These are phyloP conservation scores for Hoplostethus atlanticus DNA, from an alignment of 2,797 vertebrate genomes.

Conservation along the genomic window DNA sequence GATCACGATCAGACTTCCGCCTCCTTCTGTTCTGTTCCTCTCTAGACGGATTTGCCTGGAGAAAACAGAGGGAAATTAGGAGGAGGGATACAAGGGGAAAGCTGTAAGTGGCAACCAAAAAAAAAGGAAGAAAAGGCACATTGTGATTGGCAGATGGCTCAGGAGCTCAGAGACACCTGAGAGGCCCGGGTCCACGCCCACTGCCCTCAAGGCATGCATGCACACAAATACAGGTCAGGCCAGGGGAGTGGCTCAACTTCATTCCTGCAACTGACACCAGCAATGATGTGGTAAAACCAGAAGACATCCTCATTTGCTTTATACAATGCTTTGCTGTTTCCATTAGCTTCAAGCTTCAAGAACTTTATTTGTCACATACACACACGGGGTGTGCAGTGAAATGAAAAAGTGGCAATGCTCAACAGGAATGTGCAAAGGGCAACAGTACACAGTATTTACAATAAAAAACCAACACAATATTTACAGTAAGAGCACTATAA, in stretches of 20 bases:
- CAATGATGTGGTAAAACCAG: conserved; percentile 67
- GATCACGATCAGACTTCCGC: conserved; percentile 22
- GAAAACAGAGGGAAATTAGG: conserved; percentile 1
- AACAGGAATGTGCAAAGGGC: too few species aligned
- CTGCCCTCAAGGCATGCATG: conserved; percentile 51
- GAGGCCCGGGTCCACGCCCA: conserved; percentile 59
- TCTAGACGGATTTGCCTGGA: conserved; percentile 12
- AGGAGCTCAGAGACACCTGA: conserved; percentile 72
- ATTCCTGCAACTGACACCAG: conserved; percentile 60
- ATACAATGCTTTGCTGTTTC: background rate
- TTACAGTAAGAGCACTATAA: too few species aligned
- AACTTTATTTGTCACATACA: too few species aligned
- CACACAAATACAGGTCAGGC: conserved; percentile 53
- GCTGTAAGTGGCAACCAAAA: conserved; percentile 37
- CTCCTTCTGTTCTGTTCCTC: conserved; percentile 16
- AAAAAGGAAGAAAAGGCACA: conserved; percentile 47
- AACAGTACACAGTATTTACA: too few species aligned
- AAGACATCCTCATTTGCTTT: conserved; percentile 17
- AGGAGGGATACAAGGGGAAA: conserved; percentile 23
- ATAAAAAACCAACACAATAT: too few species aligned
- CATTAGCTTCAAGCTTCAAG: too few species aligned
- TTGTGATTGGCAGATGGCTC: conserved; percentile 67
- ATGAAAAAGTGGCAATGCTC: too few species aligned
- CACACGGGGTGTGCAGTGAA: too few species aligned
- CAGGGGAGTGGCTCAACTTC: conserved; percentile 62